A percentile compares a stretch with the other conserved stretches of the same genome.
phyloP scores from a whole-genome alignment of 1,140 invertebrate species.

The Drosophila punjabiensis region DNA sequence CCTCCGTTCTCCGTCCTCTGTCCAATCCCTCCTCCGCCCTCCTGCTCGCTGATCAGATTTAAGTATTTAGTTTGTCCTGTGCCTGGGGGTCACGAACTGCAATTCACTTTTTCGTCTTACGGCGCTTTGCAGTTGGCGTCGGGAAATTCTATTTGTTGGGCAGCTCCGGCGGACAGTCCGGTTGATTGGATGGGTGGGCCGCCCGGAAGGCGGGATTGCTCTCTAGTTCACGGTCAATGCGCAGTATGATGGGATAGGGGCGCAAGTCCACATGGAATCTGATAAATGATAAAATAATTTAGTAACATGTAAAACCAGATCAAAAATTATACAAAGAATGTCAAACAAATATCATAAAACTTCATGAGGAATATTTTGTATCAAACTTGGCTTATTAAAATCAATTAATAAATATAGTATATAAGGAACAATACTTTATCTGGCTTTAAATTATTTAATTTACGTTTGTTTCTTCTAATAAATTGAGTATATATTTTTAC shows the following conservation, averaged over 20 bases:
- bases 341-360: not conserved
- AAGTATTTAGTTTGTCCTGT: slow-evolving; percentile 46
- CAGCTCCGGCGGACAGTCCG: slow-evolving; percentile 95
- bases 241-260: slow-evolving; percentile 94
- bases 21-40: slow-evolving; percentile 4
- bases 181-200: slow-evolving; percentile 95
- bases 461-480: not conserved
- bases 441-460: not conserved
- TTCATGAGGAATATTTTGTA: no score
- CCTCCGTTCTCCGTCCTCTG: not conserved
- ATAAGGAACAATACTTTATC: no score
- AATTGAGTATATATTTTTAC: not conserved
- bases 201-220: slow-evolving; percentile 95
- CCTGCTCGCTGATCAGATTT: slow-evolving; percentile 35
- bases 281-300: not conserved
- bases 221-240: slow-evolving; percentile 94
- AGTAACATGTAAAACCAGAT: not conserved
- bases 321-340: not conserved
- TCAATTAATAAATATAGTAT: not conserved
- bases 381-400: not conserved
- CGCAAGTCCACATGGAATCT: slow-evolving; percentile 96
- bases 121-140: slow-evolving; percentile 84
- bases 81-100: slow-evolving; percentile 69
- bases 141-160: slow-evolving; percentile 88
- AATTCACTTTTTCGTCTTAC: slow-evolving; percentile 84